Evolutionary conservation across 2,888 invertebrate genomes (phyloP), one percentile per base, ranked within the genome.

Genomic region (Brachyopa scutellaris): DNA sequence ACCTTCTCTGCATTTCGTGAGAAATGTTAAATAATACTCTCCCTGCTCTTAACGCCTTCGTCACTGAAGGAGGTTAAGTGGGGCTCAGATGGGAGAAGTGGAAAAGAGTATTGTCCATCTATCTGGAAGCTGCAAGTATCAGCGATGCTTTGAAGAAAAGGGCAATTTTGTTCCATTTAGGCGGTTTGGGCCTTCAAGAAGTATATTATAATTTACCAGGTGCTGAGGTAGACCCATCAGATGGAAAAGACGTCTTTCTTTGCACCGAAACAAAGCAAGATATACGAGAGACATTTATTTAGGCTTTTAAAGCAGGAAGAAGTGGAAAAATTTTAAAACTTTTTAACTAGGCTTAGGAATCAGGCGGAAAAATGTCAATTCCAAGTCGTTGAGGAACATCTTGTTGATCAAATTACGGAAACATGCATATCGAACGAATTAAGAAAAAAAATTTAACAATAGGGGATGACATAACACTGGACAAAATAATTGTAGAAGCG

Each of bases 71-170:
- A 17, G 42, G 26, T 55, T 49, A 59, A 36, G 33, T 49, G 6
- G 49, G 70, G 11, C 17, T 70, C 8, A 59, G 47, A 36, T 59
- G 53, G 55, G 67, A 67, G 23, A 67, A 33, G 31, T 67, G 67
- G 53, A 55, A 66, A 40, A 26, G 53, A 11, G 42, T 31, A 4
- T 33, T 67, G 1, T 9, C 9, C 2, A 67, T 67, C 8, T 64
- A 55, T 8, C 31, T 67, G 6, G 55, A 67, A 15, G 67, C 53
- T 3, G 51, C 67, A 64, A 38, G 33, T 36, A 66, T 8, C n/a
- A n/a, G n/a, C n/a, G n/a, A n/a, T n/a, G n/a, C n/a, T n/a, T n/a
- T n/a, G n/a, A n/a, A n/a, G n/a, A n/a, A n/a, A n/a, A 67, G 67
- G 11, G 67, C 67, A 2, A 67, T 21, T 3, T 13, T 67, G 1